phyloP scores from a whole-genome alignment of 2,888 invertebrate genomes.

The Tetheella fluctuosa region DNA sequence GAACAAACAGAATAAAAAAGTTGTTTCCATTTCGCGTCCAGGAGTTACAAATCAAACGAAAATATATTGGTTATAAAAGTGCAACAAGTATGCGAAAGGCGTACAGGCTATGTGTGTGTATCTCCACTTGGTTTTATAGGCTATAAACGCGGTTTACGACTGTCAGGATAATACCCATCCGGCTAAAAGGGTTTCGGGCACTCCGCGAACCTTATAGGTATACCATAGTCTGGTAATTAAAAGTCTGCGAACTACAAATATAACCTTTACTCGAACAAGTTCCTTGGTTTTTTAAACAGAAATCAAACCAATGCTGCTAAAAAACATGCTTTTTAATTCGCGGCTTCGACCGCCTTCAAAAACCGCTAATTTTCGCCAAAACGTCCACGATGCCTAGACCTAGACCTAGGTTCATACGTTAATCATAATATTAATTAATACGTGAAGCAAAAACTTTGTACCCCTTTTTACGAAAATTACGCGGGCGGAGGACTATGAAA shows the following conservation, averaged over 20 bases:
- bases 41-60: conserved; percentile 81
- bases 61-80: conserved; percentile 83
- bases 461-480: too few species aligned
- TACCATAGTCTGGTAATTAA: conserved; percentile 63
- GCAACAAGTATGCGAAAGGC: conserved; percentile 81
- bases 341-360: too few species aligned
- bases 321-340: too few species aligned
- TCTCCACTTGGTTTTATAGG: conserved; percentile 81
- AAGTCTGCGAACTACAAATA: conserved; percentile 55
- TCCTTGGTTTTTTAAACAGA: background rate
- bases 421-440: too few species aligned
- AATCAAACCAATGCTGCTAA: background rate
- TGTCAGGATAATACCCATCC: conserved; percentile 79
- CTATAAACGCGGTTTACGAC: conserved; percentile 77
- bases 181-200: conserved; percentile 78
- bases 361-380: too few species aligned
- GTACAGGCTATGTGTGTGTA: conserved; percentile 66
- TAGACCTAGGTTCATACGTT: too few species aligned
- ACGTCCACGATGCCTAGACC: too few species aligned
- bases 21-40: conserved; percentile 58
- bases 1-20: conserved; percentile 54
- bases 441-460: too few species aligned
- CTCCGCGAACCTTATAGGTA: conserved; percentile 50
- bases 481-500: too few species aligned
- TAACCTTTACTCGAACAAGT: conserved; percentile 13